Evolutionary conservation across 1,140 invertebrate species (phyloP), one percentile per base, ranked within the genome.

Genomic region (Leptestheria dahalacensis): DNA sequence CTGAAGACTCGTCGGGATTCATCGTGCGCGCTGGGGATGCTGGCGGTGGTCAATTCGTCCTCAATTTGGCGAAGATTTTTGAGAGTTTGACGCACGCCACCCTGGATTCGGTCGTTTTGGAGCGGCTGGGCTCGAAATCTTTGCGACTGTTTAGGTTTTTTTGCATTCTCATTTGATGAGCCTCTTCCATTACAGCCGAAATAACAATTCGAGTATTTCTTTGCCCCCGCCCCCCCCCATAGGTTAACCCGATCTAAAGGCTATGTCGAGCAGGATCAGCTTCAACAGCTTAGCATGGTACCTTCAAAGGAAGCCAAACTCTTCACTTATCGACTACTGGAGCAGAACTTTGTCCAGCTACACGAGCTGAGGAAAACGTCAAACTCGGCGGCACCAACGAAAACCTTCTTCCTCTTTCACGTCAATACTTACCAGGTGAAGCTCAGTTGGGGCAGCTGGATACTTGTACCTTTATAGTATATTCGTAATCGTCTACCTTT

Each of bases 251-350:
- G 83, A 18, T 67, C 76, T 9, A 86, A 85, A 68, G 83, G 83
- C 66, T 87, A 82, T 66, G 81, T 92, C 57, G 88, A 92, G 69
- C 85, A 90, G 64, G 88, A 92, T 63, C 83, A 88, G 69, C 84
- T 95, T 61, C 88, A 91, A 68, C 83, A 87, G 64, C 73, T 86
- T 62, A 86, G 85, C 0, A 91, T 94, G 88, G 82, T 93, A 63
- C 84, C 86, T 1, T 81, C 84, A 18, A 93, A 91, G 70, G 88
- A 93, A 72, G 84, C 85, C 0, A 93, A 92, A 69, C 78, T 84
- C 51, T 67, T 90, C 2, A 84, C 86, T 1, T 91, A 91, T 69
- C 81, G 77, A 64, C 72, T 95, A 58, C 72, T 90, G 29, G 81
- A 88, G 70, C 84, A 91, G 67, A 84, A 88, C 68, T 91, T 89